Conservation (phyloP, 1,140 invertebrate species). For the Pristionchus pacificus region DNA sequence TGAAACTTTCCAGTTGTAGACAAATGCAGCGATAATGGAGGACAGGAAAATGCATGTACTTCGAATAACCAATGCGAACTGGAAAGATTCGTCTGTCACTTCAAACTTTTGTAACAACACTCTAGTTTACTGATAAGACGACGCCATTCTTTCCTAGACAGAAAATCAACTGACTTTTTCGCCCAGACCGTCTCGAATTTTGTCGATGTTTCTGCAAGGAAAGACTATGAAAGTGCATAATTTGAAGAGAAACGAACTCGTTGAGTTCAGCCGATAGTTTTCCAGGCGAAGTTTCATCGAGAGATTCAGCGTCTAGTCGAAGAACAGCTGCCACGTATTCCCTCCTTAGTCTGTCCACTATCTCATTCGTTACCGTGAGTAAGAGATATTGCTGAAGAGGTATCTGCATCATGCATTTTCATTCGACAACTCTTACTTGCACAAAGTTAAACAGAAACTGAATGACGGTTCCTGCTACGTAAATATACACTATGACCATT, state of each 20-base stretch:
- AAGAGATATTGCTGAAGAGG: too few relatives aligned
- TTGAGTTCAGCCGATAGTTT: constrained; percentile 80
- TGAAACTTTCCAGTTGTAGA: constrained; percentile 38
- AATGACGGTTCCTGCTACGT: too few relatives aligned
- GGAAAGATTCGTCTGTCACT: constrained; percentile 21
- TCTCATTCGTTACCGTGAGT: too few relatives aligned
- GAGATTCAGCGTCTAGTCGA: constrained; percentile 82
- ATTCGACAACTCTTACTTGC: too few relatives aligned
- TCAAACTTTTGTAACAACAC: too few relatives aligned
- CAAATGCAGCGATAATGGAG: constrained; percentile 29
- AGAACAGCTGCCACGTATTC: constrained; percentile 72
- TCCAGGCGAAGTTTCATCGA: constrained; percentile 76
- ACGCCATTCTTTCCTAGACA: constrained; percentile 64
- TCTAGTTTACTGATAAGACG: too few relatives aligned
- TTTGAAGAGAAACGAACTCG: constrained; percentile 68
- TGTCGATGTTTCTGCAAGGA: constrained; percentile 72
- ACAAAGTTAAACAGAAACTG: too few relatives aligned
- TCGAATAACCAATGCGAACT: not conserved
- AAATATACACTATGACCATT: too few relatives aligned
- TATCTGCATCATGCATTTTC: too few relatives aligned
- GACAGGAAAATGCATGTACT: not conserved
- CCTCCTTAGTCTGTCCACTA: constrained; percentile 70
- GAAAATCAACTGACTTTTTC: constrained; percentile 78
- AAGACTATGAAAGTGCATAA: not conserved
- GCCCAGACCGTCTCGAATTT: constrained; percentile 81